Evolutionary conservation across 2,888 invertebrate genomes (phyloP), one percentile per base, ranked within the genome.

Genomic region (Oeneis ivallda): DNA sequence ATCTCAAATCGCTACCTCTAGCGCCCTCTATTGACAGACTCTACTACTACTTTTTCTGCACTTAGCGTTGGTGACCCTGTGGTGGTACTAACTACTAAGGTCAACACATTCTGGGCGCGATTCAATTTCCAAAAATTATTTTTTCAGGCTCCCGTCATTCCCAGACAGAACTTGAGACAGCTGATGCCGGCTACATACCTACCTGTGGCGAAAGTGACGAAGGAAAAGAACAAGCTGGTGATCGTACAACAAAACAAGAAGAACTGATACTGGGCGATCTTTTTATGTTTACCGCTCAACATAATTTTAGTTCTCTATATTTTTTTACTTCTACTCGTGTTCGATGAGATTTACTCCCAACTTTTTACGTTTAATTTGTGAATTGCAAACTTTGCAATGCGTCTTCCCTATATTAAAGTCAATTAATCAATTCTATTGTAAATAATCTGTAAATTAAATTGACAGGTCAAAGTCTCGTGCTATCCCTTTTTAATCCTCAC

Each of bases 181-280:
- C 83, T 95, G 56, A 94, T 94, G 86, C 93, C 94, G 41, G 93
- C 94, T 0, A 93, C 93, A 37, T 92, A 93, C 49, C 82, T 92
- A 39, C 94, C 95, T 0, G 94, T 94, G 39, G 96, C 96, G 1
- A 96, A 95, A 85, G 96, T 97, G 41, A 97, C 96, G 0, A 93
- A 96, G 70, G 95, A 96, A 81, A 95, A 95, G 80, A 97, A 97
- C 82, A 97, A 97, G 80, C 93, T 97, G 13, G 95, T 97, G 68
- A 96, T 97, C 75, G 93, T 94, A 68, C 95, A 95, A 70, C 95
- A 95, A 76, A 94, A 93, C 65, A 93, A 93, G 76, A 89, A 88
- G 73, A 88, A 85, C 81, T 88, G 87, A 89, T 71, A 71, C 62
- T 45, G 34, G 66, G 57, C 19, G 19, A 56, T 49, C 15, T 59